phyloP scores from a whole-genome alignment of 2,113 vertebrate species.

The Grammomys surdaster region DNA sequence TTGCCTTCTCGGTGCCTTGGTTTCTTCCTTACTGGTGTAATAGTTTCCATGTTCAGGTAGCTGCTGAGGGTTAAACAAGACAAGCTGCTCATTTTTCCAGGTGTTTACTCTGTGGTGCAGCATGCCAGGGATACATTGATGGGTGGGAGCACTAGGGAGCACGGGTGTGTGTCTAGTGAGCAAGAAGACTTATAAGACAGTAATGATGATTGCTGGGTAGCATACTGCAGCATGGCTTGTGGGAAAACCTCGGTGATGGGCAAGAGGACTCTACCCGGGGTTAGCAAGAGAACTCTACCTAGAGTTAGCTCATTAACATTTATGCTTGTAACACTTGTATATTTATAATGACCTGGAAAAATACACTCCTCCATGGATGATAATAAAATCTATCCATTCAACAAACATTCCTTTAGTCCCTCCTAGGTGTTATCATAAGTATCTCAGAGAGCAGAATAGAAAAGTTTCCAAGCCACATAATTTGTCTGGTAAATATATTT shows the following conservation, averaged over 20 bases:
- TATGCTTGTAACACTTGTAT: neutral
- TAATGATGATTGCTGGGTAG: neutral
- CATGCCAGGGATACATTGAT: neutral
- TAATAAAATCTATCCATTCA: neutral
- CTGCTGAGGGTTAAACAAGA: neutral
- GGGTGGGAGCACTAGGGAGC: neutral
- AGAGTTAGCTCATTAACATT: no score
- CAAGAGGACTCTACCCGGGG: no score
- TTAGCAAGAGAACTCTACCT: neutral
- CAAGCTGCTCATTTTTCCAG: neutral
- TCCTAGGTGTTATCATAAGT: neutral
- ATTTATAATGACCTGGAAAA: neutral
- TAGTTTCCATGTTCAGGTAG: neutral
- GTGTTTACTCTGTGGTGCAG: neutral
- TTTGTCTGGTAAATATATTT: conserved; percentile 1
- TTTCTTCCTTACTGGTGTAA: neutral
- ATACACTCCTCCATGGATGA: neutral
- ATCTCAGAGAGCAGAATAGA: neutral
- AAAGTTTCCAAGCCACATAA: neutral
- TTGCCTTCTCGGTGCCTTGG: neutral
- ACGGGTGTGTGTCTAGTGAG: neutral
- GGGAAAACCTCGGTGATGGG: accelerated
- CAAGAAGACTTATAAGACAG: neutral
- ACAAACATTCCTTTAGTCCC: neutral
- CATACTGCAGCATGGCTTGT: neutral